Conservation (phyloP, 2,113 vertebrate species). For the Labeo catla region DNA sequence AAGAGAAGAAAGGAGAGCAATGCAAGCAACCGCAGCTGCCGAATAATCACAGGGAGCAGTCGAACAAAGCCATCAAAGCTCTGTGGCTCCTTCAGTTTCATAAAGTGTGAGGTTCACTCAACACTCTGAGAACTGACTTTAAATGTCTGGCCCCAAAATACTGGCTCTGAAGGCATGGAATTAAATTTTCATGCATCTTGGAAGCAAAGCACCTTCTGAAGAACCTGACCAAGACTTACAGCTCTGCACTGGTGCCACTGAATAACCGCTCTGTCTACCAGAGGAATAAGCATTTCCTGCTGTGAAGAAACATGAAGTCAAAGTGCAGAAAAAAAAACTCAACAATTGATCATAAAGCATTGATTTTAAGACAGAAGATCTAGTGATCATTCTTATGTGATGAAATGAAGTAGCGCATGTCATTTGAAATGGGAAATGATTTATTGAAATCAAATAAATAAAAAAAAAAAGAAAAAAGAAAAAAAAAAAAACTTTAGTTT, state of each 20-base stretch:
- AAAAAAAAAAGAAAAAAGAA: background rate
- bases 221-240: slow-evolving; percentile 81
- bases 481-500: background rate
- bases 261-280: slow-evolving; percentile 82
- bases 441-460: background rate
- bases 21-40: slow-evolving; percentile 30
- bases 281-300: slow-evolving; percentile 81
- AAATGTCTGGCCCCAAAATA: slow-evolving; percentile 36
- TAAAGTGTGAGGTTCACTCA: slow-evolving; percentile 15
- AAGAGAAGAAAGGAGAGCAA: slow-evolving; percentile 21
- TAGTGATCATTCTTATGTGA: background rate
- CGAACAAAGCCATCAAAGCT: slow-evolving; percentile 32
- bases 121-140: slow-evolving; percentile 28
- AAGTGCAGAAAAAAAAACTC: slow-evolving; percentile 63
- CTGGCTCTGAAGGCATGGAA: slow-evolving; percentile 67
- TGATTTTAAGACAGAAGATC: background rate
- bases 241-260: slow-evolving; percentile 78
- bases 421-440: background rate
- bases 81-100: slow-evolving; percentile 9
- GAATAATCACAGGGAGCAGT: slow-evolving; percentile 23
- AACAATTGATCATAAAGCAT: slow-evolving; percentile 51
- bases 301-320: slow-evolving; percentile 73
- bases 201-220: slow-evolving; percentile 75
- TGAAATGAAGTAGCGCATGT: background rate
- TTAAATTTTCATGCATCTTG: slow-evolving; percentile 74